phyloP scores from a whole-genome alignment of 2,888 invertebrate genomes.

The Leptinotarsa juncta region DNA sequence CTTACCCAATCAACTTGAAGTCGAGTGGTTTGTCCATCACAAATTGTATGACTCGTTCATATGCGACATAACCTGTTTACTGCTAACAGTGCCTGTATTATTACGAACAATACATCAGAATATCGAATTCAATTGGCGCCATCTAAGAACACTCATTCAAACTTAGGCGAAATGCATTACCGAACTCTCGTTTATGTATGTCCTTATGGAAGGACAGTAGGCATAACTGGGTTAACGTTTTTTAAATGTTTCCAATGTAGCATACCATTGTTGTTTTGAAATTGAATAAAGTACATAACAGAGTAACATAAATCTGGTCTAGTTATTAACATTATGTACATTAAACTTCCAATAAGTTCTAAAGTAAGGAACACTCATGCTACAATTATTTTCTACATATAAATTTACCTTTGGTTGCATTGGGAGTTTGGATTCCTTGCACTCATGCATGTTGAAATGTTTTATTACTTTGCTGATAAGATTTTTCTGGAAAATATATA shows the following conservation, averaged over 20 bases:
- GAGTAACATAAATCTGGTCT: slow-evolving; percentile 44
- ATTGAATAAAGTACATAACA: slow-evolving; percentile 46
- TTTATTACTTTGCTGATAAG: slow-evolving; percentile 42
- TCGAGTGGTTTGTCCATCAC: slow-evolving; percentile 1
- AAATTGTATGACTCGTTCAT: neutral
- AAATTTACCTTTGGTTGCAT: slow-evolving; percentile 39
- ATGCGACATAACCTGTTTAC: neutral
- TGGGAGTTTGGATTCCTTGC: slow-evolving; percentile 31
- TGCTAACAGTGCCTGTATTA: neutral
- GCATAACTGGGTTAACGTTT: slow-evolving; percentile 13
- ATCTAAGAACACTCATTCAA: slow-evolving; percentile 1
- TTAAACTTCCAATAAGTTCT: slow-evolving; percentile 38
- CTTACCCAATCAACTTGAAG: neutral
- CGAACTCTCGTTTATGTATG: neutral
- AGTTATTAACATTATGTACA: slow-evolving; percentile 44
- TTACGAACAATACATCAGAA: slow-evolving; percentile 1
- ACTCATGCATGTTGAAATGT: slow-evolving; percentile 42
- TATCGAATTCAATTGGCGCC: neutral
- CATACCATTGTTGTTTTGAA: slow-evolving; percentile 39
- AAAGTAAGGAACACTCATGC: slow-evolving; percentile 14
- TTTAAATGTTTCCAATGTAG: slow-evolving; percentile 41
- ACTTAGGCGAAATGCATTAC: neutral
- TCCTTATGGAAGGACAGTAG: neutral
- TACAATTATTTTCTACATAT: slow-evolving; percentile 12
- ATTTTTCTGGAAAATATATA: slow-evolving; percentile 38